These are phyloP conservation scores for Nineta flava DNA, from an alignment of 2,888 invertebrate species.

Conservation along the genomic window DNA sequence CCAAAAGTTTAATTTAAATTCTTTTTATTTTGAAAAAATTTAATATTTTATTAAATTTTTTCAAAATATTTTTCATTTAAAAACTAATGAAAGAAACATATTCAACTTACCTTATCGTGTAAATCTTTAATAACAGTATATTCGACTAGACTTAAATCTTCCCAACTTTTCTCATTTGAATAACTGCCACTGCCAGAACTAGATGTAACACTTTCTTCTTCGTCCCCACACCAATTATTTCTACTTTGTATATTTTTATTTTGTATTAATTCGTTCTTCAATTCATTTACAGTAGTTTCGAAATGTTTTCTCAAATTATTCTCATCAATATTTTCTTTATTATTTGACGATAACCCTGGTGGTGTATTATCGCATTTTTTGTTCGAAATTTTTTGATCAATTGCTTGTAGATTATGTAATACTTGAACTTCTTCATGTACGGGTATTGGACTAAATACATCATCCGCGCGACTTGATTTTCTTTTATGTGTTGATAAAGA, in stretches of 20 bases:
- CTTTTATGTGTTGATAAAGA: slow-evolving; percentile 9
- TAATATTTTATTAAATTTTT: no score
- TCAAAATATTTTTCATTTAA: no score
- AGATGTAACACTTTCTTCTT: slow-evolving; percentile 29
- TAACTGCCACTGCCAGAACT: slow-evolving; percentile 16
- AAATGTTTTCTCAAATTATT: background rate
- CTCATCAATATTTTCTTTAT: background rate
- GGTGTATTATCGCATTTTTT: background rate
- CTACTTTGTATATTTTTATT: background rate
- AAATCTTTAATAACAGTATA: slow-evolving; percentile 44
- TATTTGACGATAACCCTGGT: background rate
- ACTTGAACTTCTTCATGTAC: slow-evolving; percentile 49
- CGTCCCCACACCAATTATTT: slow-evolving; percentile 17
- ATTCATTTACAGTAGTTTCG: background rate
- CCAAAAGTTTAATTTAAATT: no score
- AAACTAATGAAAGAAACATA: no score
- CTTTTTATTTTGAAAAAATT: no score
- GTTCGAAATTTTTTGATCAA: slow-evolving; percentile 30
- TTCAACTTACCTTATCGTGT: slow-evolving; percentile 53
- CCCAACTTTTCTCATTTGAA: slow-evolving; percentile 29
- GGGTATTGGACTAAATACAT: slow-evolving; percentile 19
- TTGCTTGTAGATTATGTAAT: slow-evolving; percentile 42
- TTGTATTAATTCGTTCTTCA: background rate
- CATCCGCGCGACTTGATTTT: slow-evolving; percentile 13
- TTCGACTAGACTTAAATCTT: slow-evolving; percentile 43